phyloP scores from a whole-genome alignment of 1,140 invertebrate species.

The Drepana arcuata region DNA sequence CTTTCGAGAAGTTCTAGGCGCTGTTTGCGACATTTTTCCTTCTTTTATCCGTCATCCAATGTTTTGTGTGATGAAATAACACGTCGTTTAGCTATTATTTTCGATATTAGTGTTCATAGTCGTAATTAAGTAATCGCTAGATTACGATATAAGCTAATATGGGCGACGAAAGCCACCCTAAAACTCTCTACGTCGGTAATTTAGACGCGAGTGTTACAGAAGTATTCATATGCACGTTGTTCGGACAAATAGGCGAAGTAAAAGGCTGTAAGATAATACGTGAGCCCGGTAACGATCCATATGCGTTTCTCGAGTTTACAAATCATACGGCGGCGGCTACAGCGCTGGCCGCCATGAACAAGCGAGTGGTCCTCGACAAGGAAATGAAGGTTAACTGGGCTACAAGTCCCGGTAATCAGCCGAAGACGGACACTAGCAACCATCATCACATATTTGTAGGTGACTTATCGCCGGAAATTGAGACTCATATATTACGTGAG shows the following conservation, averaged over 20 bases:
- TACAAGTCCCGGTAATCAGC: constrained; percentile 97
- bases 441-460: constrained; percentile 99
- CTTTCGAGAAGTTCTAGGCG: constrained; percentile 70
- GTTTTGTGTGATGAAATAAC: constrained; percentile 72
- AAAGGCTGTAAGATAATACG: constrained; percentile 99
- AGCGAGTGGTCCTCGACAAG: constrained; percentile 94
- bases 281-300: constrained; percentile 96
- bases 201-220: constrained; percentile 94
- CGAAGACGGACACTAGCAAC: constrained; percentile 98
- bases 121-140: constrained; percentile 69
- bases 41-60: constrained; percentile 71
- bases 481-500: constrained; percentile 96
- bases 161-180: constrained; percentile 87
- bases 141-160: constrained; percentile 72
- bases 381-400: constrained; percentile 99
- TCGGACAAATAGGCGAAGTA: constrained; percentile 95
- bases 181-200: constrained; percentile 97
- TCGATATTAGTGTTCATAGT: constrained; percentile 70
- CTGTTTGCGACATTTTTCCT: constrained; percentile 72
- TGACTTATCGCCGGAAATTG: constrained; percentile 98
- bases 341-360: constrained; percentile 97
- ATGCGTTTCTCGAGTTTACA: constrained; percentile 97
- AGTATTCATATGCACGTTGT: constrained; percentile 93
- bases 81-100: constrained; percentile 61
- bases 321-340: constrained; percentile 94